Percentiles rank a stretch among this genome's conserved stretches.
Conservation (phyloP, 2,888 invertebrate species). For the Mythimna loreyi region DNA sequence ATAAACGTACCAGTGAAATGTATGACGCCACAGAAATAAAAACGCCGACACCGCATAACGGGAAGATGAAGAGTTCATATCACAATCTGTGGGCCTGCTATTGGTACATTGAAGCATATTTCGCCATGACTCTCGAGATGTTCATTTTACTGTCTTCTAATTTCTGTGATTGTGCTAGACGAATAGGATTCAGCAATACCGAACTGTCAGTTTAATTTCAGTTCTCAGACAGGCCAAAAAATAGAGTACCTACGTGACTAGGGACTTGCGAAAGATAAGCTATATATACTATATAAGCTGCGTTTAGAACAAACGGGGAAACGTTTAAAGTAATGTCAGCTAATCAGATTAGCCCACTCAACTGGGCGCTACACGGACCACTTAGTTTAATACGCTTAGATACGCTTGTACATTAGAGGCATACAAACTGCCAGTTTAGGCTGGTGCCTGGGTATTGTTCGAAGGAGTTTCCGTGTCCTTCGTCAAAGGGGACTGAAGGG, state of each 20-base stretch:
- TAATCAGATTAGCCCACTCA: conserved; percentile 56
- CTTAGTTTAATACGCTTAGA: conserved; percentile 47
- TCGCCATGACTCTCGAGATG: not conserved
- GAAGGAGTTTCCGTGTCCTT: no score
- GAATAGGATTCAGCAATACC: not conserved
- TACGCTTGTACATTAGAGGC: conserved; percentile 18
- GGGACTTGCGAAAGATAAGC: conserved; percentile 1
- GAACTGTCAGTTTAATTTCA: no score
- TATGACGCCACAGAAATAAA: not conserved
- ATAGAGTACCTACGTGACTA: not conserved
- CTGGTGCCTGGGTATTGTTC: no score
- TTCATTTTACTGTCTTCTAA: not conserved
- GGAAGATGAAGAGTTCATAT: not conserved
- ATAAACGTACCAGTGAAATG: not conserved
- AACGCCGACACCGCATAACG: not conserved
- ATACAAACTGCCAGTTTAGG: not conserved
- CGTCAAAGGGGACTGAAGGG: no score
- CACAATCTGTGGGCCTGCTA: not conserved
- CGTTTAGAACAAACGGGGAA: conserved; percentile 32
- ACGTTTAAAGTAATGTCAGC: conserved; percentile 42
- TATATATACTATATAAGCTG: no score
- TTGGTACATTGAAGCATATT: not conserved
- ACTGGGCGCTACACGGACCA: conserved; percentile 41
- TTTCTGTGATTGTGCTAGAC: not conserved
- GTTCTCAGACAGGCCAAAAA: not conserved